phyloP scores from a whole-genome alignment of 2,797 vertebrate genomes.

The Lepus oiostolus region DNA sequence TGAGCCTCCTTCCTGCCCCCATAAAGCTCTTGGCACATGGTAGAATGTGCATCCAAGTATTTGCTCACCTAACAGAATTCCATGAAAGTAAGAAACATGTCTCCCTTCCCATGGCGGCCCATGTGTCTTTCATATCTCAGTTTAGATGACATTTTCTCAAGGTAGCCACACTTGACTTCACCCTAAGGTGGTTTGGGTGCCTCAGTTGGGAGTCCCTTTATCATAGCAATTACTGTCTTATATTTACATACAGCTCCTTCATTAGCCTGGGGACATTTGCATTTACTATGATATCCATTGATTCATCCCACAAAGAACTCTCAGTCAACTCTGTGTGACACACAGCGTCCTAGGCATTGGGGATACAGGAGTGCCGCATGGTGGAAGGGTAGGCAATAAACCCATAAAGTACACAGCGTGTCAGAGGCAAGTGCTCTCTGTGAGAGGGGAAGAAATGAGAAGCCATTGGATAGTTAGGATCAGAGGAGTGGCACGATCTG shows the following conservation, averaged over 20 bases:
- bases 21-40: background rate
- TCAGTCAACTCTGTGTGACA: background rate
- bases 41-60: background rate
- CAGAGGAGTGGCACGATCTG: background rate
- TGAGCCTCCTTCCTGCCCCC: background rate
- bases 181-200: background rate
- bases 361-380: background rate
- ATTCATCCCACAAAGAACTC: background rate
- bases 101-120: background rate
- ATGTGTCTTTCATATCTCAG: background rate
- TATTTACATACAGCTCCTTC: background rate
- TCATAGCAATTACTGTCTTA: background rate
- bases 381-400: background rate
- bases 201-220: background rate
- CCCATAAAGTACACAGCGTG: background rate
- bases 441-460: background rate
- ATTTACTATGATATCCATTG: background rate
- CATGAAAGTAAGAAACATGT: background rate
- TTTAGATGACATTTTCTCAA: background rate
- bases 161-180: conserved; percentile 14
- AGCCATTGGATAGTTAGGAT: background rate
- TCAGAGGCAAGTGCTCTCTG: background rate
- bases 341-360: background rate
- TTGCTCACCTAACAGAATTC: background rate
- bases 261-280: background rate